Evolutionary conservation across 1,140 invertebrate species (phyloP).

Genomic region (Pogonomyrmex barbatus): DNA sequence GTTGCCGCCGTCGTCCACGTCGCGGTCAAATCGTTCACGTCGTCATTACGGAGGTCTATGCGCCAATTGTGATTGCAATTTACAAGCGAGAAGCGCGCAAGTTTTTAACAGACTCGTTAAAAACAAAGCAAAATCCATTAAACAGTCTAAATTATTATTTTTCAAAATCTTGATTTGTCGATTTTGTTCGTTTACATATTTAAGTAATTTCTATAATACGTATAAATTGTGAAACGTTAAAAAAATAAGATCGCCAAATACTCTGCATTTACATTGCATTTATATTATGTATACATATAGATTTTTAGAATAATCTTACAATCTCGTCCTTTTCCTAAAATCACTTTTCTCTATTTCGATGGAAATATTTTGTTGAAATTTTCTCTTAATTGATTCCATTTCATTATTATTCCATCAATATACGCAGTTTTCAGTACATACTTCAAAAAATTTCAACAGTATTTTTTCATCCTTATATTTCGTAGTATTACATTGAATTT

Average conservation of each 20-base stretch:
- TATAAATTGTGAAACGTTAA: background rate
- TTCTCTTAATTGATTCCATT: no score
- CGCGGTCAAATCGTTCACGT: conserved; percentile 56
- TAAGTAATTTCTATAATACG: background rate
- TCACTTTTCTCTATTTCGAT: background rate
- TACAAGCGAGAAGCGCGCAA: background rate
- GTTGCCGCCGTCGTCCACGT: conserved; percentile 66
- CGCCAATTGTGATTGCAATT: conserved; percentile 30
- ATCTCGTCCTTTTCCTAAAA: background rate
- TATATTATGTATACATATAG: background rate
- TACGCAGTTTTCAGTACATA: no score
- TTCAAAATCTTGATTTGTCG: background rate
- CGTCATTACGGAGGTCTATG: conserved; percentile 12
- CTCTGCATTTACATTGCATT: background rate
- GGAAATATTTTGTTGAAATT: no score
- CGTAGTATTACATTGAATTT: no score
- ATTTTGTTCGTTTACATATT: background rate
- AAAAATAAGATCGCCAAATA: background rate
- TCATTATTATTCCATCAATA: no score
- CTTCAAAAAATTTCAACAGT: no score
- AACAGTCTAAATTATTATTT: background rate
- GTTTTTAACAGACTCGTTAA: background rate
- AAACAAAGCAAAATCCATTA: background rate
- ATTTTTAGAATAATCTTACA: background rate
- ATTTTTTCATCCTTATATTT: no score